Evolutionary conservation across 2,888 invertebrate species (phyloP).

Genomic region (Lottia scabra): DNA sequence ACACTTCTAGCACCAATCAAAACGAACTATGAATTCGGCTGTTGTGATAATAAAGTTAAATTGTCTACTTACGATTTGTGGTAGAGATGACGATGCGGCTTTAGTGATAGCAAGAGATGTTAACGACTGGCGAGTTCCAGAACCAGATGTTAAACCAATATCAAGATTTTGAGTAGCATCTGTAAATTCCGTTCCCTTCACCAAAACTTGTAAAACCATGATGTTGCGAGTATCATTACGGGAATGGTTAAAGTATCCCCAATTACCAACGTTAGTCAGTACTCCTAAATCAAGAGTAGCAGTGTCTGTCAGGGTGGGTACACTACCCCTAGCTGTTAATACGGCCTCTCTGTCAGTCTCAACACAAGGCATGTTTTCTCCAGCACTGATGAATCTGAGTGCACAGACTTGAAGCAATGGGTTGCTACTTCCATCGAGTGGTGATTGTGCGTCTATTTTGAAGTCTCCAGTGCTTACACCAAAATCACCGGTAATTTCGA

Average conservation of each 20-base stretch:
- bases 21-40: slow-evolving; percentile 13
- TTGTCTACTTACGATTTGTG: too few relatives aligned
- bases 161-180: slow-evolving; percentile 28
- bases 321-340: slow-evolving; percentile 28
- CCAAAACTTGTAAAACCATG: slow-evolving; percentile 24
- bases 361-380: slow-evolving; percentile 42
- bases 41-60: slow-evolving; percentile 25
- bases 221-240: slow-evolving; percentile 26
- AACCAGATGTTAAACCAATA: slow-evolving; percentile 14
- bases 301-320: slow-evolving; percentile 30
- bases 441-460: slow-evolving; percentile 41
- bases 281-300: slow-evolving; percentile 46
- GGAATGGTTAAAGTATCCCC: slow-evolving; percentile 22
- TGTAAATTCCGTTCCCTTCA: slow-evolving; percentile 37
- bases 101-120: too few relatives aligned
- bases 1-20: neutral
- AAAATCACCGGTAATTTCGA: slow-evolving; percentile 31
- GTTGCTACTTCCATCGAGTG: slow-evolving; percentile 24
- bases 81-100: too few relatives aligned
- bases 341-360: slow-evolving; percentile 28
- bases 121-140: too few relatives aligned
- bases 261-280: slow-evolving; percentile 41
- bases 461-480: slow-evolving; percentile 25
- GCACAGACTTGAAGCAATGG: slow-evolving; percentile 41
- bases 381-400: slow-evolving; percentile 27